Conservation (phyloP, 2,797 vertebrate genomes). For the Sandelia bainsii region DNA sequence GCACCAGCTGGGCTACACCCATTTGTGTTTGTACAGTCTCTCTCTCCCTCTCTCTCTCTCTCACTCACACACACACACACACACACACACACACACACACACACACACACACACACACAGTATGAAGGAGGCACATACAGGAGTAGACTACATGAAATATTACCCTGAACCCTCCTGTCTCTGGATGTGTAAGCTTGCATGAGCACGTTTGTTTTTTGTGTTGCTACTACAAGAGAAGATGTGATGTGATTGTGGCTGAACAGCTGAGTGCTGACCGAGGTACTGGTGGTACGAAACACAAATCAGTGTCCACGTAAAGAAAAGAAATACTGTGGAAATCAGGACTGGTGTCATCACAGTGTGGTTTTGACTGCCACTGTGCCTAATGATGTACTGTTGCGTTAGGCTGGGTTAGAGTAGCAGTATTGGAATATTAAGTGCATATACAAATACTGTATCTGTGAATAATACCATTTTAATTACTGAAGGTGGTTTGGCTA, state of each 20-base stretch:
- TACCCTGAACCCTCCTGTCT: neutral
- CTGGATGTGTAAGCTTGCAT: neutral
- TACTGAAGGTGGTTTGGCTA: neutral
- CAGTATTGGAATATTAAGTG: neutral
- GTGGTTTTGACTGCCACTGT: neutral
- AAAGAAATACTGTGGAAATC: neutral
- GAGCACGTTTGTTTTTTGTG: constrained; percentile 12
- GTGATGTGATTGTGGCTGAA: constrained; percentile 54
- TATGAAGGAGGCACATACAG: neutral
- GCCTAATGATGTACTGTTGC: constrained; percentile 13
- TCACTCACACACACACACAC: neutral
- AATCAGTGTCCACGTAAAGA: constrained; percentile 13
- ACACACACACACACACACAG: too few relatives aligned
- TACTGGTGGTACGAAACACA: constrained; percentile 11
- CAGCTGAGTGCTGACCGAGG: constrained; percentile 59
- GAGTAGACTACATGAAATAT: neutral
- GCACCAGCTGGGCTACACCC: constrained; percentile 8
- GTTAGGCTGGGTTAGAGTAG: neutral
- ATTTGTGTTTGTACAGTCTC: neutral
- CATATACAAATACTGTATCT: neutral
- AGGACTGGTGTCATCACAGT: neutral
- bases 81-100: too few relatives aligned
- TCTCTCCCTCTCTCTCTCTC: too few relatives aligned
- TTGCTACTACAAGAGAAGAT: constrained; percentile 25
- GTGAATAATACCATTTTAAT: too few relatives aligned